These are phyloP conservation scores for Brenthis daphne DNA, from an alignment of 2,888 invertebrate species.

Conservation along the genomic window DNA sequence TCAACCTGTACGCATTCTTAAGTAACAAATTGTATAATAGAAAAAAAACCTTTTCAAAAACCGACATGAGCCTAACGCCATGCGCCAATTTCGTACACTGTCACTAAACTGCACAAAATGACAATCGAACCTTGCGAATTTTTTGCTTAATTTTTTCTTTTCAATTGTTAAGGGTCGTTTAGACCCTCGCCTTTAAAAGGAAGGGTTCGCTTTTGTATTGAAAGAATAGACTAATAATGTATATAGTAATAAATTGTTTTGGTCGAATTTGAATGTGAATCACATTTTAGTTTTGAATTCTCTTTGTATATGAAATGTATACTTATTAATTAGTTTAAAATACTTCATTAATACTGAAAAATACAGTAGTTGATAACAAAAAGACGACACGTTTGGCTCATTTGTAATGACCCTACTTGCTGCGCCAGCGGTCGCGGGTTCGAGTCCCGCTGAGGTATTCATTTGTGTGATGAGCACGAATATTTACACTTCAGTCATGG, in stretches of 20 bases:
- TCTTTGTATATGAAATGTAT: background rate
- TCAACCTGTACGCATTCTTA: constrained; percentile 5
- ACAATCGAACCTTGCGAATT: constrained; percentile 66
- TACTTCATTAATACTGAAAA: no score
- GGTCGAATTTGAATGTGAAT: constrained; percentile 16
- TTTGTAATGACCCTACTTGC: no score
- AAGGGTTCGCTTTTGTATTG: constrained; percentile 51
- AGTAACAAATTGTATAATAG: background rate
- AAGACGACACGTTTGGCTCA: no score
- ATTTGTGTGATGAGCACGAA: no score
- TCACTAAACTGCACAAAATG: constrained; percentile 48
- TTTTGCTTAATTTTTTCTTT: constrained; percentile 53
- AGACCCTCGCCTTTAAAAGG: constrained; percentile 43
- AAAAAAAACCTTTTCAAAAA: constrained; percentile 3
- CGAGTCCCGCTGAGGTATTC: no score
- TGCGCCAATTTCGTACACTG: constrained; percentile 46
- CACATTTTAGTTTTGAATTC: no score
- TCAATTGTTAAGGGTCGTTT: constrained; percentile 67
- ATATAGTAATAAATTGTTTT: constrained; percentile 22
- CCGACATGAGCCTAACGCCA: constrained; percentile 45
- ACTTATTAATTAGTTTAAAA: no score
- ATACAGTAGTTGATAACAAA: no score
- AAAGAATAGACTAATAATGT: constrained; percentile 39
- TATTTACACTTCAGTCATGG: no score
- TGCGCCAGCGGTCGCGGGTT: no score